A percentile compares a stretch with the other conserved stretches of the same genome.
Evolutionary conservation across 2,113 vertebrate genomes (phyloP).

Genomic region (Antechinus stuartii): DNA sequence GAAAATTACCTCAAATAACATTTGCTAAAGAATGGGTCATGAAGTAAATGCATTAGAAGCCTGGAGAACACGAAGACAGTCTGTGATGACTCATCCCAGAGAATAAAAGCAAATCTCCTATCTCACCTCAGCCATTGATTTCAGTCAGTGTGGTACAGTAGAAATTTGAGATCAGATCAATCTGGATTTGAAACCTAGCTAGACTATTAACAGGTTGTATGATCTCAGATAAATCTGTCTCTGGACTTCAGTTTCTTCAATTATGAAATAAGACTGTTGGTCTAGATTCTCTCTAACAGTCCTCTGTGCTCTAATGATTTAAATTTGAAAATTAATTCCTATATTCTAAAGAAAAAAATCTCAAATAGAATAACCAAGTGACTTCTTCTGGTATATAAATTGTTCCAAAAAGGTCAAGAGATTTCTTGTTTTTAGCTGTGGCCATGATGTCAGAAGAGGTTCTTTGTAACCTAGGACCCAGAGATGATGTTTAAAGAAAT

Average conservation of each 20-base stretch:
- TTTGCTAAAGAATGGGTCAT: slow-evolving; percentile 55
- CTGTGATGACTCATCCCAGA: background rate
- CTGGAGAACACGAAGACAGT: background rate
- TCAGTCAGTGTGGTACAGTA: background rate
- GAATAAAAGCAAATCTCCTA: slow-evolving; percentile 1
- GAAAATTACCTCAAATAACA: slow-evolving; percentile 70
- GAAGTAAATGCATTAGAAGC: slow-evolving; percentile 29
- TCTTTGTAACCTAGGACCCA: slow-evolving; percentile 9
- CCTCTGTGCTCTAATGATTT: slow-evolving; percentile 19
- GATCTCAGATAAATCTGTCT: background rate
- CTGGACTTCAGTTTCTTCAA: slow-evolving; percentile 31
- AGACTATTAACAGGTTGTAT: background rate
- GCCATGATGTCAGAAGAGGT: background rate
- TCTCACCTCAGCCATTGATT: background rate
- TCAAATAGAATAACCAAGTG: slow-evolving; percentile 29
- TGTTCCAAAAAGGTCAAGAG: background rate
- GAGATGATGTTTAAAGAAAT: slow-evolving; percentile 47
- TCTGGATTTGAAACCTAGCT: background rate
- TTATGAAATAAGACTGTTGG: slow-evolving; percentile 3
- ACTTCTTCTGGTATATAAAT: background rate
- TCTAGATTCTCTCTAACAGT: background rate
- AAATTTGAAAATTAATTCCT: slow-evolving; percentile 18
- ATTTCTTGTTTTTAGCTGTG: slow-evolving; percentile 35
- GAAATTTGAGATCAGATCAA: background rate
- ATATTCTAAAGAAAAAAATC: background rate